Conservation (phyloP, 2,113 vertebrate species). For the Grantiella picta region DNA sequence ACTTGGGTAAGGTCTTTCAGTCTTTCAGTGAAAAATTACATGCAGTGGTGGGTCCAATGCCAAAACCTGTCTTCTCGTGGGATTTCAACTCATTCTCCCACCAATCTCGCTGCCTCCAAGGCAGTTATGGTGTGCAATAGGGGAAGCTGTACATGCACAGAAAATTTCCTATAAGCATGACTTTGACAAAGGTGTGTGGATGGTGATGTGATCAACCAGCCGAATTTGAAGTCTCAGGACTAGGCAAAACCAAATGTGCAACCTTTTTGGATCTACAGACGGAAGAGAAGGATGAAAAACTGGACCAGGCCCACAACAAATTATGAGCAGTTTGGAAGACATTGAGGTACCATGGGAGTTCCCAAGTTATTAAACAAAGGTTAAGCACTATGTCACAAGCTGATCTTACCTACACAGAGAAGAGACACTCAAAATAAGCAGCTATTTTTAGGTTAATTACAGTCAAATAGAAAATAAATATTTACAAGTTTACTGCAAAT, state of each 20-base stretch:
- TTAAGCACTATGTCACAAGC: neutral
- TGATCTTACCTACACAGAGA: neutral
- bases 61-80: neutral
- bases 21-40: neutral
- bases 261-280: neutral
- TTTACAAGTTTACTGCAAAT: neutral
- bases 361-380: neutral
- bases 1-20: neutral
- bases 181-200: neutral
- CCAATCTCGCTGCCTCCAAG: neutral
- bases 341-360: neutral
- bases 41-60: fast-evolving
- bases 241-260: neutral
- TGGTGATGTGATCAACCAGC: neutral
- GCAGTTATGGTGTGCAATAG: neutral
- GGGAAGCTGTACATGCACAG: fast-evolving
- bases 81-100: neutral
- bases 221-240: neutral
- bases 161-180: neutral
- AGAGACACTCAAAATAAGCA: neutral
- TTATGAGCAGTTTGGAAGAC: neutral
- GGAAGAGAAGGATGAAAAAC: neutral
- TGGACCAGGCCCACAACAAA: neutral
- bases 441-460: neutral
- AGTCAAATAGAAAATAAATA: neutral